Percentiles rank a stretch among this genome's conserved stretches.
These are phyloP conservation scores for Sylvia atricapilla DNA, from an alignment of 2,113 vertebrate species.

Conservation along the genomic window DNA sequence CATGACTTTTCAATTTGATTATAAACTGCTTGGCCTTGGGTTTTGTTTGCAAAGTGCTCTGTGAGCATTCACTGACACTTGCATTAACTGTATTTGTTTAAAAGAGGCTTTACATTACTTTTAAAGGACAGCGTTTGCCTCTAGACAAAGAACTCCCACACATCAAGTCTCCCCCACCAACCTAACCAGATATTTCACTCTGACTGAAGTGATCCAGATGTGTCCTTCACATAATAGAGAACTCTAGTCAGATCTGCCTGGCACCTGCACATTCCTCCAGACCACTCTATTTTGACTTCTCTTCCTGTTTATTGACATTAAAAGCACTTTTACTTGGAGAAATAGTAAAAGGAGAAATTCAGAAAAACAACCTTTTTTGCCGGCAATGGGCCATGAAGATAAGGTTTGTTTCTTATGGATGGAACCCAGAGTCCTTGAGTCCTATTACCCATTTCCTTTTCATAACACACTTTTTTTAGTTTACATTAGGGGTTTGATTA, in stretches of 20 bases:
- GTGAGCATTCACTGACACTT: neutral
- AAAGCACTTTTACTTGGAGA: neutral
- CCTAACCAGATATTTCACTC: neutral
- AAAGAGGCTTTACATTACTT: neutral
- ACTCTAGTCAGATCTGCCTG: neutral
- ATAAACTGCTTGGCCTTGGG: neutral
- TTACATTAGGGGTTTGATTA: conserved; percentile 64
- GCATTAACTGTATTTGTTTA: neutral
- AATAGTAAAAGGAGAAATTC: neutral
- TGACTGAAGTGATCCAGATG: neutral
- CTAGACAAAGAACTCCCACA: neutral
- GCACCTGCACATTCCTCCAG: neutral
- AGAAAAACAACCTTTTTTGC: neutral
- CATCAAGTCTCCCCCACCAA: neutral
- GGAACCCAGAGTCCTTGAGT: conserved; percentile 47
- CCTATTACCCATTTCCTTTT: conserved; percentile 37
- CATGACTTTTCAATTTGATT: neutral
- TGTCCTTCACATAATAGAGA: neutral
- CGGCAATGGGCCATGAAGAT: conserved; percentile 8
- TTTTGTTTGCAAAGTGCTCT: neutral
- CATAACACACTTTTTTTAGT: conserved; percentile 57
- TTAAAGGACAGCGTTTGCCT: neutral
- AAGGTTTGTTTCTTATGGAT: conserved; percentile 48
- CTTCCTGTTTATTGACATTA: neutral
- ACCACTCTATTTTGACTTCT: neutral